A percentile compares a stretch with the other conserved stretches of the same genome.
phyloP scores from a whole-genome alignment of 1,140 invertebrate genomes.

The Cotesia chilonis region DNA sequence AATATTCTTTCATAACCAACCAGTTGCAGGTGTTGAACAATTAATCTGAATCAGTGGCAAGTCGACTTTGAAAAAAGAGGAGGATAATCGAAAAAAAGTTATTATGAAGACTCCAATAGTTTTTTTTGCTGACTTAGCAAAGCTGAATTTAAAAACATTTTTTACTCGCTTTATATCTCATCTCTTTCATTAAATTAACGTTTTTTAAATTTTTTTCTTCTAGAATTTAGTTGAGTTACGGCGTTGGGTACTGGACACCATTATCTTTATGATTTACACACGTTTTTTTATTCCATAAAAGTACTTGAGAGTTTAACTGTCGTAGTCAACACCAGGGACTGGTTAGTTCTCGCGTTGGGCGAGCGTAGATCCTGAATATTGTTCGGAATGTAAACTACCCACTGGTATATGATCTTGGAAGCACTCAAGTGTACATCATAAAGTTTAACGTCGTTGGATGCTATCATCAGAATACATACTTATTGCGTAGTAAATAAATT shows the following conservation, averaged over 20 bases:
- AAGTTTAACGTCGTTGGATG: constrained; percentile 6
- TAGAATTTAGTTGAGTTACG: neutral
- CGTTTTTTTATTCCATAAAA: neutral
- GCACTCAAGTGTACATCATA: constrained; percentile 18
- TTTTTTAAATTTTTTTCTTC: neutral
- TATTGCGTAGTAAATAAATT: no score
- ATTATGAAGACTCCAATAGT: neutral
- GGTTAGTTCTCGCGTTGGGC: neutral
- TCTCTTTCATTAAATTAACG: neutral
- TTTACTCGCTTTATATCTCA: constrained; percentile 2
- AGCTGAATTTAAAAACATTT: constrained; percentile 26
- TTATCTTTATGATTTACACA: no score
- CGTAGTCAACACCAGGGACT: neutral
- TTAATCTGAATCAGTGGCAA: constrained; percentile 23
- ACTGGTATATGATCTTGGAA: neutral
- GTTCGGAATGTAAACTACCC: neutral
- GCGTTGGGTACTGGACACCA: no score
- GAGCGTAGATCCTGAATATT: neutral
- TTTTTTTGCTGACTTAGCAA: constrained; percentile 1
- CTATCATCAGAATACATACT: no score
- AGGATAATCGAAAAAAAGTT: constrained; percentile 9
- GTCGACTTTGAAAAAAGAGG: constrained; percentile 8
- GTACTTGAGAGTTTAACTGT: neutral
- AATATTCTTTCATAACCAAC: neutral
- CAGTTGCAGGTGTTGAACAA: constrained; percentile 15